Base-by-base conservation (phyloP, 2,797 vertebrate species). In the Ctenopoma multispine region DNA sequence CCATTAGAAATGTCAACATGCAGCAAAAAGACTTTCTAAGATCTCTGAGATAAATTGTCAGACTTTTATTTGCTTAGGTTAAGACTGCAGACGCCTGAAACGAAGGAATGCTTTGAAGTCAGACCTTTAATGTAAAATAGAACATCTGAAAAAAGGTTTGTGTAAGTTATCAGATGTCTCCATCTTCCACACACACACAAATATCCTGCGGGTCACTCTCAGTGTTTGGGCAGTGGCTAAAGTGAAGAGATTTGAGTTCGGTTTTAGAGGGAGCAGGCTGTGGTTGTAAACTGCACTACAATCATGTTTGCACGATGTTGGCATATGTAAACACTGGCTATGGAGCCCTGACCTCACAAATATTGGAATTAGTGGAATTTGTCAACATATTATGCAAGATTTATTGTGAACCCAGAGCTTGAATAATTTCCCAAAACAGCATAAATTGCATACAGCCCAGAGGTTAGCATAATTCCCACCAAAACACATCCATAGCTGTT, bases 361-460 rank as follows among this genome's bases (percentile, higher is more conserved):
- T 63, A 53, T 20, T 46, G 40, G 50, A 77, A 74, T 82, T 49
- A 84, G 78, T 70, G 71, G 36, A 71, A 80, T 63, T 46, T 23
- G 75, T 70, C 34, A 63, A 56, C 57, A 65, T 64, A 76, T 68
- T 72, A 65, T 13, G 58, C 61, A 54, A 67, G 54, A 81, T 54
- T 75, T 72, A 83, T 75, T 61, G 57, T 77, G 43, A 69, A 51
- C 44, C 47, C 3, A 0, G 20, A 38, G 62, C 69, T 63, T 34
- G 46, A 69, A 63, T 74, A 64, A 70, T 87, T 86, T 76, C 62
- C 23, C 4, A 36, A 47, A 47, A 7, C 41, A 55, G 48, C 24
- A 40, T 31, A 76, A 78, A 86, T 77, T 71, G 65, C 62, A 51
- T 23, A 21, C 18, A 65, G 64, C 69, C 61, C 58, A 20, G 46